A percentile compares a stretch with the other conserved stretches of the same genome.
Evolutionary conservation across 1,140 invertebrate species (phyloP).

Genomic region (Adelges cooleyi): DNA sequence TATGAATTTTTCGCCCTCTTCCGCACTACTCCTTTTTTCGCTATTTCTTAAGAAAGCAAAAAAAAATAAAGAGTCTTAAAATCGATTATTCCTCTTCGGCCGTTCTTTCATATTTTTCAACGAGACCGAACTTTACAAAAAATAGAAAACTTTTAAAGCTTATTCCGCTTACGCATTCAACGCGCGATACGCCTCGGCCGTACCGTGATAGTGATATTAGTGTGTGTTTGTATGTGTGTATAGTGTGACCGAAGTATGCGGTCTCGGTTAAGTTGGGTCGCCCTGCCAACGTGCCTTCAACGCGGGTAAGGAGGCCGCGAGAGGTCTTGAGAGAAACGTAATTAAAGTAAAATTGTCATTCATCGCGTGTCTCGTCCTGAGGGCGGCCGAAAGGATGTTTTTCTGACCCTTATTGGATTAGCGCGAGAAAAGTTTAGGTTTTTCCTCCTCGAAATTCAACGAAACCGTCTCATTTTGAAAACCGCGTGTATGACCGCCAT

Average conservation of each 20-base stretch:
- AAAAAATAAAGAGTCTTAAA: not conserved
- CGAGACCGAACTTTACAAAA: too few species aligned
- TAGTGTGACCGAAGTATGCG: too few species aligned
- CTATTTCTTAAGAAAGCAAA: not conserved
- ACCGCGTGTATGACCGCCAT: too few species aligned
- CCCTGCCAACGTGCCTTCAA: too few species aligned
- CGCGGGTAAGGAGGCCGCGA: not conserved
- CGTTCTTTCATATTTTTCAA: not conserved
- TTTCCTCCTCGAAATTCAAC: not conserved
- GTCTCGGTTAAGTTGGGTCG: too few species aligned
- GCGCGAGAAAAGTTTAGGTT: not conserved
- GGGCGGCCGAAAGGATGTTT: not conserved
- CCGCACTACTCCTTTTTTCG: not conserved
- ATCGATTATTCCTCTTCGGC: conserved; percentile 10
- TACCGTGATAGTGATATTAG: not conserved
- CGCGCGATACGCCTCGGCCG: not conserved
- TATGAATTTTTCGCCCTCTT: conserved; percentile 9
- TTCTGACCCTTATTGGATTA: conserved; percentile 27
- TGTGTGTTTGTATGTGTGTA: too few species aligned
- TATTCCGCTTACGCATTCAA: not conserved
- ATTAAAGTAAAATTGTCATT: conserved; percentile 24
- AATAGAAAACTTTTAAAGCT: not conserved
- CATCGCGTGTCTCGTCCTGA: not conserved
- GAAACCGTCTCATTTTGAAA: too few species aligned
- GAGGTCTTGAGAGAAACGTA: conserved; percentile 7